These are phyloP conservation scores for Cyanoderma ruficeps DNA, from an alignment of 2,113 vertebrate species.

Conservation along the genomic window DNA sequence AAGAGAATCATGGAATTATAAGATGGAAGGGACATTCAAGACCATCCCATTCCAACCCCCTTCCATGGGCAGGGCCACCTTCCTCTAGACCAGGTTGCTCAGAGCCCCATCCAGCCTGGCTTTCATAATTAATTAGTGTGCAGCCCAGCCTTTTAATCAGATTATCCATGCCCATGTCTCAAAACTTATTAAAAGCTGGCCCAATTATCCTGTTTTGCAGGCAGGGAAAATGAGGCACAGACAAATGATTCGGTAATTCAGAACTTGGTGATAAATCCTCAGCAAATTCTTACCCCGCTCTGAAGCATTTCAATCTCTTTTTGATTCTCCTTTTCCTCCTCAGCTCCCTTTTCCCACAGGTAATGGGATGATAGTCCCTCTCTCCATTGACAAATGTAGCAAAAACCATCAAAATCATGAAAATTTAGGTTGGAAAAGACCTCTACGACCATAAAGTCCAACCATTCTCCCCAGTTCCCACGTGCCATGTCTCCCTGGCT, in stretches of 20 bases:
- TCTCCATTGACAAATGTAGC: background rate
- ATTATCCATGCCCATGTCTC: background rate
- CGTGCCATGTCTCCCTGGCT: accelerated
- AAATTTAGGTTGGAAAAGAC: background rate
- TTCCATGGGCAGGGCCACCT: background rate
- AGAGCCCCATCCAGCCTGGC: background rate
- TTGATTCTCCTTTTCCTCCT: background rate
- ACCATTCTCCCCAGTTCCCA: background rate
- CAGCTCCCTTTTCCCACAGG: background rate
- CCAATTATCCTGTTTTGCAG: background rate
- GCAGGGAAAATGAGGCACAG: background rate
- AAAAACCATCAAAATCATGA: background rate
- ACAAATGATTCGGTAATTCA: background rate
- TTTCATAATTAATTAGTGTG: background rate
- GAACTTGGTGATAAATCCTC: background rate
- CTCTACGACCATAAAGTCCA: background rate
- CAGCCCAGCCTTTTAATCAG: background rate
- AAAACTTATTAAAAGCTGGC: background rate
- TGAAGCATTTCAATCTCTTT: background rate
- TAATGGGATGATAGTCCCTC: background rate
- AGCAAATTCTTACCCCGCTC: background rate
- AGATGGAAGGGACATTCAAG: background rate
- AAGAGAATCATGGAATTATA: background rate
- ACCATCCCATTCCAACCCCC: background rate
- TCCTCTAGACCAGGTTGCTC: background rate